These are phyloP conservation scores for Chaetodon trifasciatus DNA, from an alignment of 2,797 vertebrate species.

Conservation along the genomic window DNA sequence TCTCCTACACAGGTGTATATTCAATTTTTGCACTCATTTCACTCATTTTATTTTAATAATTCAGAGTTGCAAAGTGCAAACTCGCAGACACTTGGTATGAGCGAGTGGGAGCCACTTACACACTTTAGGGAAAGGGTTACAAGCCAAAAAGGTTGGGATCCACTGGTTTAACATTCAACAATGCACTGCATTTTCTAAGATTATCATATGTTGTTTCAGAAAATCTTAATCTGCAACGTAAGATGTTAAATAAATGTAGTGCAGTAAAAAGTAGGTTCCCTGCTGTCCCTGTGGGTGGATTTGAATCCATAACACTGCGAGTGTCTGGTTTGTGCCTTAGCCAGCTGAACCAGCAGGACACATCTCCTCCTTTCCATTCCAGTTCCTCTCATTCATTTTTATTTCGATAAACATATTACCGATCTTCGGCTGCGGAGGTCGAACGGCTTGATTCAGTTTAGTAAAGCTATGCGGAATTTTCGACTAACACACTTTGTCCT, in stretches of 20 bases:
- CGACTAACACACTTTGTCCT: neutral
- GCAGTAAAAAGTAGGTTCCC: neutral
- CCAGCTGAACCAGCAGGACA: constrained; percentile 15
- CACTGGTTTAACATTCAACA: neutral
- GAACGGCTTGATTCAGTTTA: constrained; percentile 10
- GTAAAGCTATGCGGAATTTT: constrained; percentile 21
- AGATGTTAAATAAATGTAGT: neutral
- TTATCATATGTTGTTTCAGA: neutral
- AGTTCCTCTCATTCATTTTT: constrained; percentile 23
- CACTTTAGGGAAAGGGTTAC: neutral
- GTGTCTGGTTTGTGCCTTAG: neutral
- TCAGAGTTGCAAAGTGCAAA: neutral
- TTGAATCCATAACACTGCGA: neutral
- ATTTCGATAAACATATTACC: constrained; percentile 7
- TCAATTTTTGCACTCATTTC: neutral
- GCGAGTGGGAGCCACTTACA: too few relatives aligned
- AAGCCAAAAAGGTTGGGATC: neutral
- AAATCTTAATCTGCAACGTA: neutral
- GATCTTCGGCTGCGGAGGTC: constrained; percentile 10
- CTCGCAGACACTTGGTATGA: neutral
- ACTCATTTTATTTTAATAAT: neutral
- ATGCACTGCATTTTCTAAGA: neutral
- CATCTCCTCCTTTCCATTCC: constrained; percentile 8
- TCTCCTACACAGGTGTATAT: neutral
- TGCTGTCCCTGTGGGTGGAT: constrained; percentile 2